Evolutionary conservation across 2,888 invertebrate genomes (phyloP).

Genomic region (Machimus rusticus): DNA sequence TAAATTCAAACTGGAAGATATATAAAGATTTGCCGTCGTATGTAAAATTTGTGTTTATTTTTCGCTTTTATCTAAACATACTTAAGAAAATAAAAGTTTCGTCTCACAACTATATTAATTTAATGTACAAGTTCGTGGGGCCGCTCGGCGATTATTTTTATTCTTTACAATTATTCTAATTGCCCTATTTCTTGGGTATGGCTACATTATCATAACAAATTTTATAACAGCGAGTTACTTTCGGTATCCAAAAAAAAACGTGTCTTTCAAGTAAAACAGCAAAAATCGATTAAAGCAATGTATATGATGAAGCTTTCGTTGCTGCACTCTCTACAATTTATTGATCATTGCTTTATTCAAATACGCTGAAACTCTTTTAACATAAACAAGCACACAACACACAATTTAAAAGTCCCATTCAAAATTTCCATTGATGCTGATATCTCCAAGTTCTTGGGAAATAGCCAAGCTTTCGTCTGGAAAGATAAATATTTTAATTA

Average conservation of each 20-base stretch:
- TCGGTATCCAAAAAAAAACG: neutral
- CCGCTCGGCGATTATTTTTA: neutral
- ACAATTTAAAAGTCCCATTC: slow-evolving; percentile 53
- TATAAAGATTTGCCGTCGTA: neutral
- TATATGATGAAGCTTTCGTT: neutral
- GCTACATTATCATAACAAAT: neutral
- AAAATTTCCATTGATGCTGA: slow-evolving; percentile 51
- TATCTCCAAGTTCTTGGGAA: slow-evolving; percentile 53
- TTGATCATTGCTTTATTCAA: neutral
- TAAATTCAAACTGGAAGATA: neutral
- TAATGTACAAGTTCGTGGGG: neutral
- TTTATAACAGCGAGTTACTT: neutral
- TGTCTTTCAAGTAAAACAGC: neutral
- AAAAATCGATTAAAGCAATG: neutral
- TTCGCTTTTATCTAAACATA: neutral
- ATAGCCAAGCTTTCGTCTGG: slow-evolving; percentile 54
- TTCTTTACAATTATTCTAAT: neutral
- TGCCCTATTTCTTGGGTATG: neutral
- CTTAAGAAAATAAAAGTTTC: neutral
- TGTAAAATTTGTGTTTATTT: neutral
- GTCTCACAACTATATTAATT: neutral
- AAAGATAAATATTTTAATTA: neutral
- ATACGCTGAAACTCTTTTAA: neutral
- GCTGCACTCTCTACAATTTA: neutral
- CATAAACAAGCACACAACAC: neutral